Evolutionary conservation across 2,888 invertebrate species (phyloP).

Genomic region (Pandemis heparana): DNA sequence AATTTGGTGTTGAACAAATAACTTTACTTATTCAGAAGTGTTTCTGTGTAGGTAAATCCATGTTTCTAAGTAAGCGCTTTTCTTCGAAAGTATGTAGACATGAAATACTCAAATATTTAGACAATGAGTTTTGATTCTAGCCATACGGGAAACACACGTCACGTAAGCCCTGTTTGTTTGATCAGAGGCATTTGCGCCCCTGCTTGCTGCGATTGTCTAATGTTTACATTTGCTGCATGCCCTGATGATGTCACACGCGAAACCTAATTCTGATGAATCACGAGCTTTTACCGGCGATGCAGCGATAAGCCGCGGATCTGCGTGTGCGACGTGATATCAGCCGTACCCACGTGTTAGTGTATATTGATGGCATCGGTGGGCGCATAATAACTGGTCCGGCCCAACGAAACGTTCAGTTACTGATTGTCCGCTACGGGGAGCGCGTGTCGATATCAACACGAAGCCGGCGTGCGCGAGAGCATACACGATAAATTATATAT

Average conservation of each 20-base stretch:
- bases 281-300: constrained; percentile 80
- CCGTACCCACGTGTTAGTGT: constrained; percentile 77
- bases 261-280: constrained; percentile 81
- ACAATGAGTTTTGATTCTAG: constrained; percentile 35
- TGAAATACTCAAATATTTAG: constrained; percentile 36
- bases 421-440: constrained; percentile 74
- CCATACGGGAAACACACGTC: constrained; percentile 10
- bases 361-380: constrained; percentile 80
- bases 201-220: constrained; percentile 41
- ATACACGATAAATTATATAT: constrained; percentile 66
- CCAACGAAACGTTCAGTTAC: constrained; percentile 76
- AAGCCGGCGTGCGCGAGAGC: constrained; percentile 72
- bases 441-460: constrained; percentile 69
- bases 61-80: constrained; percentile 35
- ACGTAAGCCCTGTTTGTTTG: neutral
- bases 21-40: constrained; percentile 12
- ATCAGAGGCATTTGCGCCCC: neutral
- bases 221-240: constrained; percentile 70
- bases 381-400: constrained; percentile 83
- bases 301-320: constrained; percentile 74
- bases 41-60: constrained; percentile 33
- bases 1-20: constrained; percentile 18
- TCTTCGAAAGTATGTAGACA: constrained; percentile 30
- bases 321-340: constrained; percentile 65
- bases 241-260: constrained; percentile 77